These are phyloP conservation scores for Dysmachus trigonus DNA, from an alignment of 2,888 invertebrate species.

Conservation along the genomic window DNA sequence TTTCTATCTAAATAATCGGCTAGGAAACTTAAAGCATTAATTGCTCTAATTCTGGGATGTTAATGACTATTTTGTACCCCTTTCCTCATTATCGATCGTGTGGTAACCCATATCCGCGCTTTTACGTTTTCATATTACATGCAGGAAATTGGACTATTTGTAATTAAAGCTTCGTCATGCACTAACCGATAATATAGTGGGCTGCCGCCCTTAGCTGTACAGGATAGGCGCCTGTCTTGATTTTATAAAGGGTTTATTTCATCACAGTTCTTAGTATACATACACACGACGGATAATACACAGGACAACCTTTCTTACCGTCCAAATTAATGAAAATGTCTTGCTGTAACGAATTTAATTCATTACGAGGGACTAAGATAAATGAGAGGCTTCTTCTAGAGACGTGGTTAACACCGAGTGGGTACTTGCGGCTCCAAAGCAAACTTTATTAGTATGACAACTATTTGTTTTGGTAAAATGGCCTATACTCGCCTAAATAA, in stretches of 20 bases:
- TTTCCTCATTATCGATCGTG: not conserved
- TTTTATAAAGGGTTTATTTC: not conserved
- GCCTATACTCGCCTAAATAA: not conserved
- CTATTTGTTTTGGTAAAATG: not conserved
- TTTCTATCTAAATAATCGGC: not conserved
- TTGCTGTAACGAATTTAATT: slow-evolving; percentile 48
- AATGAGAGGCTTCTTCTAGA: slow-evolving; percentile 38
- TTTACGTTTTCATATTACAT: not conserved
- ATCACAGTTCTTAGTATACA: not conserved
- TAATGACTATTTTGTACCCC: not conserved
- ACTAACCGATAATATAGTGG: not conserved
- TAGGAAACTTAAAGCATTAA: not conserved
- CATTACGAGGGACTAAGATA: slow-evolving; percentile 45
- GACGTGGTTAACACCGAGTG: slow-evolving; percentile 2
- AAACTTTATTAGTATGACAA: not conserved
- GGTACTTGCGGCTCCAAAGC: slow-evolving; percentile 10
- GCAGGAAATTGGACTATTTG: not conserved
- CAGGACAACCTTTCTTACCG: slow-evolving; percentile 4
- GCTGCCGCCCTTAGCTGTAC: not conserved
- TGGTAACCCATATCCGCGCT: not conserved
- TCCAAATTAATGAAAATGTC: slow-evolving; percentile 48
- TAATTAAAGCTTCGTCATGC: not conserved
- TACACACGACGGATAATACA: not conserved
- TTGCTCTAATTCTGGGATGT: not conserved
- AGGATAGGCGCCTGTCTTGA: not conserved